A percentile compares a stretch with the other conserved stretches of the same genome.
phyloP scores from a whole-genome alignment of 1,140 invertebrate species.

The Aricia agestis region DNA sequence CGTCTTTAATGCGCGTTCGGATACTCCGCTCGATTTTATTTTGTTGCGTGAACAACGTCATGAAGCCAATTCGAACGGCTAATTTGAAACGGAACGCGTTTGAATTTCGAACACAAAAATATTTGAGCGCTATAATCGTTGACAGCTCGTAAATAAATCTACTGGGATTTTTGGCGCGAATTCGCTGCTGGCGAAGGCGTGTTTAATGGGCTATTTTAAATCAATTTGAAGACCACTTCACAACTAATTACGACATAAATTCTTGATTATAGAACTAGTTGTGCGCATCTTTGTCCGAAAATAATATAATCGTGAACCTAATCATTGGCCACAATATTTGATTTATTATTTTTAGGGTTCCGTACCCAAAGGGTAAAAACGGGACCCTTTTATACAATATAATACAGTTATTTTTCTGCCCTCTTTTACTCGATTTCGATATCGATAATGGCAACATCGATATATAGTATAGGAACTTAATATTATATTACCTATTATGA shows the following conservation, averaged over 20 bases:
- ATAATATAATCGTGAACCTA: too few relatives aligned
- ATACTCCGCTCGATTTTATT: conserved; percentile 9
- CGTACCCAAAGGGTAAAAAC: too few relatives aligned
- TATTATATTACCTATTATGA: too few relatives aligned
- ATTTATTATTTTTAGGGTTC: too few relatives aligned
- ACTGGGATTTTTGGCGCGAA: conserved; percentile 26
- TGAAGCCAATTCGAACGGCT: conserved; percentile 60
- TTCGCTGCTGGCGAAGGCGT: not conserved
- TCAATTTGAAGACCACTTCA: conserved; percentile 1
- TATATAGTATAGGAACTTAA: too few relatives aligned
- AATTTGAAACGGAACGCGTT: conserved; percentile 51
- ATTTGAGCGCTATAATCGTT: conserved; percentile 31
- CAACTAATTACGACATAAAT: not conserved
- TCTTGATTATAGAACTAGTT: not conserved
- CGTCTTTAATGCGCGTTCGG: conserved; percentile 19
- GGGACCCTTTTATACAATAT: too few relatives aligned
- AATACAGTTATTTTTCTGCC: too few relatives aligned
- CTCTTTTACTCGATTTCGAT: too few relatives aligned
- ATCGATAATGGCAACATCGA: too few relatives aligned
- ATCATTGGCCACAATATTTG: too few relatives aligned
- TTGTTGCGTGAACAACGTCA: conserved; percentile 36
- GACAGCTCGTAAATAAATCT: conserved; percentile 53
- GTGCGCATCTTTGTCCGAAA: not conserved
- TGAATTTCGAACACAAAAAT: conserved; percentile 19
- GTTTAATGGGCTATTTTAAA: conserved; percentile 3